phyloP scores from a whole-genome alignment of 2,113 vertebrate genomes.

The Phalacrocorax brasilianus region DNA sequence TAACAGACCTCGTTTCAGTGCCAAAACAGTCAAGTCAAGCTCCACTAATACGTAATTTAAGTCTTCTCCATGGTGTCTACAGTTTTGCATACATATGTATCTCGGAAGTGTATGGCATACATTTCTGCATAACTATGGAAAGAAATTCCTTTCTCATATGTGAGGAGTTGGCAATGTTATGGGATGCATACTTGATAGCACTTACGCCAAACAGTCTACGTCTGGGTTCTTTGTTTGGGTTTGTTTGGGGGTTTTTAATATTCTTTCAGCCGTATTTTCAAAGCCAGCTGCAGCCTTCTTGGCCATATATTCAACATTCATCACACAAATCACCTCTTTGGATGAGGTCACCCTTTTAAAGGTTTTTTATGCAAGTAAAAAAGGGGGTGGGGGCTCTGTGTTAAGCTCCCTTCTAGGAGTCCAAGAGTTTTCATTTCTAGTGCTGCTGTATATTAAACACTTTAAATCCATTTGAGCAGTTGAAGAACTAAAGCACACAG shows the following conservation, averaged over 20 bases:
- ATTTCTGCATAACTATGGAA: not conserved
- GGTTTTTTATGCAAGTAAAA: not conserved
- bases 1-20: conserved; percentile 26
- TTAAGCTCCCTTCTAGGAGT: not conserved
- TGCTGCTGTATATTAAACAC: not conserved
- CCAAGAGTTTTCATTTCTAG: conserved; percentile 4
- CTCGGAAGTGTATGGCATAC: not conserved
- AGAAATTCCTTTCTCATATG: not conserved
- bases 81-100: not conserved
- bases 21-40: conserved; percentile 39
- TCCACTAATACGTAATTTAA: conserved; percentile 40
- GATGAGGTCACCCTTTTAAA: not conserved
- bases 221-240: not conserved
- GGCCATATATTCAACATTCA: not conserved
- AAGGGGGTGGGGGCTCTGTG: not conserved
- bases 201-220: not conserved
- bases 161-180: not conserved
- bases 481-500: conserved; percentile 56
- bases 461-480: conserved; percentile 38
- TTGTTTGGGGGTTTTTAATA: not conserved
- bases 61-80: not conserved
- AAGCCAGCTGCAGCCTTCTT: not conserved
- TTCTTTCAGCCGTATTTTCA: not conserved
- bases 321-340: not conserved
- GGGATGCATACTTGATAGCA: not conserved